Conservation (phyloP, 2,113 vertebrate species). For the Calidris pugnax region DNA sequence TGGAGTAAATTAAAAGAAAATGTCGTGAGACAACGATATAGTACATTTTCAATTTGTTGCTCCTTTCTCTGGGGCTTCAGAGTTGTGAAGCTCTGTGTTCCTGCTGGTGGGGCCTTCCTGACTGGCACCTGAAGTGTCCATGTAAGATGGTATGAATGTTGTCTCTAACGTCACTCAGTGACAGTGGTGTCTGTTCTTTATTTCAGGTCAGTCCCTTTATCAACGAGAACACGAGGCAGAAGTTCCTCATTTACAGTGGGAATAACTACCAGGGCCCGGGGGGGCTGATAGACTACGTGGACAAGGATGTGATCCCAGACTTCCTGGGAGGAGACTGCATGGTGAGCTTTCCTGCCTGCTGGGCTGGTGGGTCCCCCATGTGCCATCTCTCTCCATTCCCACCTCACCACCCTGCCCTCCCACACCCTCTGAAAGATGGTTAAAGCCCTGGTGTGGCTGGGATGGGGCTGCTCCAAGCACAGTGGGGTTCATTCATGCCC, state of each 20-base stretch:
- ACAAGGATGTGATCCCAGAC: constrained; percentile 83
- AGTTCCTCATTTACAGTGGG: constrained; percentile 86
- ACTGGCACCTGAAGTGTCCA: neutral
- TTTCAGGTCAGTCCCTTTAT: constrained; percentile 86
- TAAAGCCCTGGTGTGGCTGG: neutral
- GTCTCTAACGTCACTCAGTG: neutral
- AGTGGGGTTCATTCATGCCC: too few relatives aligned
- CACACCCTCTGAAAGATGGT: neutral
- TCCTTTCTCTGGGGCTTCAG: neutral
- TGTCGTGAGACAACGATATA: neutral
- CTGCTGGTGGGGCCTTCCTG: neutral
- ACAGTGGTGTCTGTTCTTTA: neutral
- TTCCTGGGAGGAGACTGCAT: constrained; percentile 85
- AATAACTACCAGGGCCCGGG: constrained; percentile 84
- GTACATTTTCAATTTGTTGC: neutral
- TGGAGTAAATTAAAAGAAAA: neutral
- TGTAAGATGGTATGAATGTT: fast-evolving
- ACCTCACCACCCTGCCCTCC: neutral
- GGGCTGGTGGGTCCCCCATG: neutral
- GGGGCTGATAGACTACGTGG: constrained; percentile 83
- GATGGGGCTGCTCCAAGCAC: neutral
- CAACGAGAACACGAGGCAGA: constrained; percentile 84
- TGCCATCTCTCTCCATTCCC: neutral
- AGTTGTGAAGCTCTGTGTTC: neutral
- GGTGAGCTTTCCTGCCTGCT: constrained; percentile 65